These are phyloP conservation scores for Melolontha melolontha DNA, from an alignment of 2,888 invertebrate species.

Conservation along the genomic window DNA sequence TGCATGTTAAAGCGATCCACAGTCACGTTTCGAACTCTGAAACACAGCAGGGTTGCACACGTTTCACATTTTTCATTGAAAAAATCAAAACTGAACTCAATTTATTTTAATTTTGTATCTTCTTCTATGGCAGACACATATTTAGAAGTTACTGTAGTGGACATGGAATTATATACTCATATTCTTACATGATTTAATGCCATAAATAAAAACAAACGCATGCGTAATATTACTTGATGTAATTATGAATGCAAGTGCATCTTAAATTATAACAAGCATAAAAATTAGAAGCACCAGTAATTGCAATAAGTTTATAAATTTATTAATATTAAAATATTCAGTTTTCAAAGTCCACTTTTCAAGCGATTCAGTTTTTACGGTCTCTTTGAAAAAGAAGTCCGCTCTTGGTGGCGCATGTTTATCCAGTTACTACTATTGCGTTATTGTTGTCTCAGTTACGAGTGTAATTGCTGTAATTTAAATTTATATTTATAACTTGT, in stretches of 20 bases:
- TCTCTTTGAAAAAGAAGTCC: too few species aligned
- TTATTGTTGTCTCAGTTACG: too few species aligned
- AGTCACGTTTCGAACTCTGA: conserved; percentile 51
- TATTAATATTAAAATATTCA: conserved; percentile 9
- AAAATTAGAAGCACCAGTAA: conserved; percentile 11
- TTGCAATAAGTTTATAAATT: conserved; percentile 14
- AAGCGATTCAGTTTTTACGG: too few species aligned
- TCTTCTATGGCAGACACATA: conserved; percentile 24
- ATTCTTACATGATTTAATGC: conserved; percentile 21
- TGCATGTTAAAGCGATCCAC: conserved; percentile 46
- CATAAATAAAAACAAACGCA: conserved; percentile 35
- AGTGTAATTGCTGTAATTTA: too few species aligned
- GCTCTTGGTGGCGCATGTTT: too few species aligned
- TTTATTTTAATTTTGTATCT: conserved; percentile 48
- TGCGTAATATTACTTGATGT: conserved; percentile 28
- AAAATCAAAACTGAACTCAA: conserved; percentile 49
- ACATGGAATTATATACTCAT: conserved; percentile 32
- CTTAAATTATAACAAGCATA: conserved; percentile 9
- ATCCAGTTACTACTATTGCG: too few species aligned
- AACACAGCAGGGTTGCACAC: conserved; percentile 50
- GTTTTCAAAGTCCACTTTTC: too few species aligned
- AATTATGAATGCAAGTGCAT: conserved; percentile 13
- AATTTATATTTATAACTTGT: too few species aligned
- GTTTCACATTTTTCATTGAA: conserved; percentile 46
- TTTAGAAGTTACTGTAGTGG: conserved; percentile 19